Evolutionary conservation across 2,888 invertebrate genomes (phyloP).

Genomic region (Trichopoda pennipes): DNA sequence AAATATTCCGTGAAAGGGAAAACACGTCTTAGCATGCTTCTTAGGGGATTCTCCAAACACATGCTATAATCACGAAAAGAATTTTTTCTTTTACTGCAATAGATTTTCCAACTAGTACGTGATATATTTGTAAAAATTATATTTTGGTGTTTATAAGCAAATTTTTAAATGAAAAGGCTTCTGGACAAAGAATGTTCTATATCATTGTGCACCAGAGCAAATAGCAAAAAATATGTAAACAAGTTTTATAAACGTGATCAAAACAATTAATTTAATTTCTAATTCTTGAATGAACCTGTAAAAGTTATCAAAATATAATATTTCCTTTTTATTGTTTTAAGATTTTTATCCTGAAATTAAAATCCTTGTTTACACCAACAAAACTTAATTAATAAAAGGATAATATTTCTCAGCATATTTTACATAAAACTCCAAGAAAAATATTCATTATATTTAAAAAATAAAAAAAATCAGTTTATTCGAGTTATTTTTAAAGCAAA

Average conservation of each 20-base stretch:
- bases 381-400: too few relatives aligned
- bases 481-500: too few relatives aligned
- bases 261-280: conserved; percentile 23
- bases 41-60: background rate
- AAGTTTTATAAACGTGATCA: conserved; percentile 43
- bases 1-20: conserved; percentile 8
- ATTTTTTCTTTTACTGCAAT: background rate
- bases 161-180: background rate
- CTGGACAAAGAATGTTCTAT: conserved; percentile 5
- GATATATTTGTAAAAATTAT: conserved; percentile 57
- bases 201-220: conserved; percentile 16
- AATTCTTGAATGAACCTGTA: background rate
- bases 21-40: background rate
- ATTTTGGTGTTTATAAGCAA: conserved; percentile 8
- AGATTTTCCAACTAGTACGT: conserved; percentile 39
- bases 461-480: too few relatives aligned
- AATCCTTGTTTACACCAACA: too few relatives aligned
- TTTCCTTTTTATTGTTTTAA: background rate
- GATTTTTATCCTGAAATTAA: too few relatives aligned
- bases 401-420: too few relatives aligned
- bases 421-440: too few relatives aligned
- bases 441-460: too few relatives aligned
- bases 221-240: conserved; percentile 25
- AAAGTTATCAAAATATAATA: background rate
- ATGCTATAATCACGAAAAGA: background rate